Evolutionary conservation across 2,113 vertebrate species (phyloP).

Genomic region (Notothenia rossii): DNA sequence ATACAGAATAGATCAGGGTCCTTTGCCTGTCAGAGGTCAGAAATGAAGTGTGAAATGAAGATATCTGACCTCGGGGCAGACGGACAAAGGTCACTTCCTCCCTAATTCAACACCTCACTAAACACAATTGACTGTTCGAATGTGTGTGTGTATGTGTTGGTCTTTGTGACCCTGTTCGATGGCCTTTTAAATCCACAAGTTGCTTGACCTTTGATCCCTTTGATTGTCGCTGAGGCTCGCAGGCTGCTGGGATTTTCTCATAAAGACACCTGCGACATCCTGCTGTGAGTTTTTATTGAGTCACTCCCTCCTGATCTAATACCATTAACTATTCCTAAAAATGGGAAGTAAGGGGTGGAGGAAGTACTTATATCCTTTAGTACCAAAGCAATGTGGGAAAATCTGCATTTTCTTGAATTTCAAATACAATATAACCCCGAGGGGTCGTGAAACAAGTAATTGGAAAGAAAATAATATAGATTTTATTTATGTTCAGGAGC

Average conservation of each 20-base stretch:
- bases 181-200: conserved; percentile 75
- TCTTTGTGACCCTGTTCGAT: conserved; percentile 53
- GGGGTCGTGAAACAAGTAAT: too few relatives aligned
- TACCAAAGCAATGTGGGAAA: neutral
- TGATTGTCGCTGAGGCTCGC: conserved; percentile 46
- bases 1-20: conserved; percentile 29
- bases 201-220: conserved; percentile 71
- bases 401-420: neutral
- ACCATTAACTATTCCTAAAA: conserved; percentile 10
- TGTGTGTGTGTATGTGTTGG: conserved; percentile 28
- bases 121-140: conserved; percentile 44
- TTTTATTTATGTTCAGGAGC: too few relatives aligned
- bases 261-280: conserved; percentile 63
- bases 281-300: conserved; percentile 27
- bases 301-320: conserved; percentile 31
- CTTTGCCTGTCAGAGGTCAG: conserved; percentile 41
- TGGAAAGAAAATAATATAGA: too few relatives aligned
- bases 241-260: conserved; percentile 55
- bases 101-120: conserved; percentile 54
- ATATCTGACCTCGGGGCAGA: conserved; percentile 63
- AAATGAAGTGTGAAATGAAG: conserved; percentile 62
- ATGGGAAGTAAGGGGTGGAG: neutral
- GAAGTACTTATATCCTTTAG: neutral
- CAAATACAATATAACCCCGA: neutral
- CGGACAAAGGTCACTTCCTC: conserved; percentile 76